These are phyloP conservation scores for Liopterus haemorrhoidalis DNA, from an alignment of 2,888 invertebrate species.

Conservation along the genomic window DNA sequence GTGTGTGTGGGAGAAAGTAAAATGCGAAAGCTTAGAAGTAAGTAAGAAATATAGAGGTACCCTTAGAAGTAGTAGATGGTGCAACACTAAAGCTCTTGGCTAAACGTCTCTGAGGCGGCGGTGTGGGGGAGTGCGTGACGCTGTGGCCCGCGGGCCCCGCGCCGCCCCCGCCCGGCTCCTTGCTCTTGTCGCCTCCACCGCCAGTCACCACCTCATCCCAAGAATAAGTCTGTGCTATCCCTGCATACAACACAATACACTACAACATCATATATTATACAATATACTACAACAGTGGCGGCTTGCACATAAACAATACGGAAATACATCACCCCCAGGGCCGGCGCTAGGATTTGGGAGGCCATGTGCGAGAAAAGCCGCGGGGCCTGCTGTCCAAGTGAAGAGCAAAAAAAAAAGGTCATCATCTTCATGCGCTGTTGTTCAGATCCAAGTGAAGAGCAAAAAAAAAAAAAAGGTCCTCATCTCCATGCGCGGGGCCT, in stretches of 20 bases:
- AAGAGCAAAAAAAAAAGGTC: too few species aligned
- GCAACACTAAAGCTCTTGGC: conserved; percentile 90
- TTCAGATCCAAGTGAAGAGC: too few species aligned
- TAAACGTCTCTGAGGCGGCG: conserved; percentile 79
- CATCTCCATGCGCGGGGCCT: too few species aligned
- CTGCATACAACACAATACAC: conserved; percentile 38
- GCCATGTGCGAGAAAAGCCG: too few species aligned
- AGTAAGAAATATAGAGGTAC: conserved; percentile 41
- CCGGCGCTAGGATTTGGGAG: too few species aligned
- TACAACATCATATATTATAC: too few species aligned
- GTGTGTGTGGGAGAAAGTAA: background rate
- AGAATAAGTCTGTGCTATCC: conserved; percentile 48
- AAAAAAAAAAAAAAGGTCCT: too few species aligned
- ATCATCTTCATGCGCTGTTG: too few species aligned
- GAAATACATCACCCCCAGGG: too few species aligned
- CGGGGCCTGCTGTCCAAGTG: too few species aligned
- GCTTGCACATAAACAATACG: too few species aligned
- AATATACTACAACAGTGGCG: too few species aligned
- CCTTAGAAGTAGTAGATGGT: conserved; percentile 61
- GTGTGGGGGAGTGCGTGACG: conserved; percentile 66
- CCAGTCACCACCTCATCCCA: conserved; percentile 48
- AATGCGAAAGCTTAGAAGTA: conserved; percentile 4
- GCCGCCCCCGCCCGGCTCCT: conserved; percentile 39
- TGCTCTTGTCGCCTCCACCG: conserved; percentile 43
- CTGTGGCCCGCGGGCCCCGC: conserved; percentile 37